Base-by-base conservation (phyloP, 2,888 invertebrate species). In the Drosophila fulvimacula region DNA sequence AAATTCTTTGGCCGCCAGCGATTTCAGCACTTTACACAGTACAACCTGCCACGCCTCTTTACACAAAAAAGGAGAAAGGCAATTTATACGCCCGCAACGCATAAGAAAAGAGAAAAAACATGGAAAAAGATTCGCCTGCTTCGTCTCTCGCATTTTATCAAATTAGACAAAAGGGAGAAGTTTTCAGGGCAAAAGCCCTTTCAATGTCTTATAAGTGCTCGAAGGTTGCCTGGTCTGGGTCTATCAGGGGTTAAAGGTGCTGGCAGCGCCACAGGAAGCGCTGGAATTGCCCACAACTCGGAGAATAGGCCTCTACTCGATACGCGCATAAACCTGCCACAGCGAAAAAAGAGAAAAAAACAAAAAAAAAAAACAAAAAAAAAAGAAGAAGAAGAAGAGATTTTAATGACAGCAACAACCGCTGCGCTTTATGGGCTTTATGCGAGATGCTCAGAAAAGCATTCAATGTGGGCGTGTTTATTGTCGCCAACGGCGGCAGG, bases 341-440 rank as follows among this genome's bases (percentile, higher is more conserved):
- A 64, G 38, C n/a, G n/a, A n/a, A n/a, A n/a, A n/a, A 17, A 64
- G 32, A 19, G 7, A n/a, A 32, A 42, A 32, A 56, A 9, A 10
- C 24, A 71, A 5, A 10, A 21, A 10, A n/a, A 49, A 19, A 19
- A 5, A 24, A n/a, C 2, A 2, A 3, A 36, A 36, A 49, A 11
- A 7, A 15, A 32, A 5, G 4, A 17, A 17, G n/a, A 6, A 51
- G 51, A 51, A 79, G 82, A 88, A 86, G 88, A 88, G 88, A 84
- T 88, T 88, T 84, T 84, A 84, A 84, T 88, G 83, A 88, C 83
- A 76, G 64, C 72, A 53, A 52, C 76, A 79, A 79, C 76, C 80
- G 80, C 88, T 88, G 83, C 88, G 83, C 78, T 85, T 83, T 88
- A 88, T 86, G 86, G 80, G 70, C 67, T 84, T 81, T 73, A 59